Percentiles rank a stretch among this genome's conserved stretches.
Evolutionary conservation across 2,888 invertebrate genomes (phyloP).

Genomic region (Keiferia lycopersicella): DNA sequence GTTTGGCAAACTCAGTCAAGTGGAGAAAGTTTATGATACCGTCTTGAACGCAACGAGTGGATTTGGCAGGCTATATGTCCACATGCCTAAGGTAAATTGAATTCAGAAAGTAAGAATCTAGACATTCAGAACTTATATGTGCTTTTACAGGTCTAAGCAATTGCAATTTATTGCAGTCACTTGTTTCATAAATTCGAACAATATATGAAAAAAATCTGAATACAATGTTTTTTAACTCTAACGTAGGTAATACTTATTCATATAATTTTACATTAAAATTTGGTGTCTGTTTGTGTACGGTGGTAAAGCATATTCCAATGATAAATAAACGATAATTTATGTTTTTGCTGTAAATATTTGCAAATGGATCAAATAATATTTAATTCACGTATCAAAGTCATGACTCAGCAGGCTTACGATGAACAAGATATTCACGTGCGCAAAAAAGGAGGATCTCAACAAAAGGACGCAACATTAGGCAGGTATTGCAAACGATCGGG

Average conservation of each 20-base stretch:
- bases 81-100: neutral
- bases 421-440: slow-evolving; percentile 12
- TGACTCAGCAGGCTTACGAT: slow-evolving; percentile 4
- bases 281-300: neutral
- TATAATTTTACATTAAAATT: no score
- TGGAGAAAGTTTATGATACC: slow-evolving; percentile 25
- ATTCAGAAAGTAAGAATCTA: neutral
- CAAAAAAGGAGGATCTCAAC: slow-evolving; percentile 4
- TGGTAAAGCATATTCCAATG: neutral
- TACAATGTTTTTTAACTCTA: no score
- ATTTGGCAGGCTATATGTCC: slow-evolving; percentile 10
- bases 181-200: no score
- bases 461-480: slow-evolving; percentile 21
- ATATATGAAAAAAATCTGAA: no score
- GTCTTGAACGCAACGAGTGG: slow-evolving; percentile 23
- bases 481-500: slow-evolving; percentile 29
- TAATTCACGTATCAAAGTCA: neutral
- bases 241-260: no score
- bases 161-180: no score
- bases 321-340: neutral
- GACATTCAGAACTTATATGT: neutral
- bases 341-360: neutral
- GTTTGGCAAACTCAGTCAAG: slow-evolving; percentile 26
- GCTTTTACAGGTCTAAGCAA: no score
- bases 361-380: neutral